Conservation (phyloP, 2,888 invertebrate genomes). For the Pollenia amentaria region DNA sequence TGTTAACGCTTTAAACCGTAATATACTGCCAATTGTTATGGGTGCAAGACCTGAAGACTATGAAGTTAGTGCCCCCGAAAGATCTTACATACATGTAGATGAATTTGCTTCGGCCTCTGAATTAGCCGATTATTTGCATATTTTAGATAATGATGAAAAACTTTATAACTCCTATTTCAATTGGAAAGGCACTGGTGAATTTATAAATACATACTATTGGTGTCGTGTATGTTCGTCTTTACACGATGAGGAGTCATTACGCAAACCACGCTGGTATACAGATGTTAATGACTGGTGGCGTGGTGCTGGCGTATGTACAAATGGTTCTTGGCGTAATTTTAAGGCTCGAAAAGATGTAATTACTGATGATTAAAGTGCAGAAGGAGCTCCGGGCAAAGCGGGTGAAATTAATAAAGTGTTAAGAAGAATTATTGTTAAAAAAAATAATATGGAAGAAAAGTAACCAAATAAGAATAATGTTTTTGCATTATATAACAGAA, state of each 20-base stretch:
- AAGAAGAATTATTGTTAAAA: conserved; percentile 30
- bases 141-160: conserved; percentile 93
- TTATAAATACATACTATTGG: conserved; percentile 95
- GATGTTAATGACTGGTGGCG: conserved; percentile 98
- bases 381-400: background rate
- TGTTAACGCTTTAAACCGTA: conserved; percentile 94
- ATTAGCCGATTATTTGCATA: conserved; percentile 93
- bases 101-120: conserved; percentile 95
- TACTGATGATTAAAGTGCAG: conserved; percentile 81
- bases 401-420: background rate
- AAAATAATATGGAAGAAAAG: background rate
- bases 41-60: conserved; percentile 97
- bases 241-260: conserved; percentile 85
- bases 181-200: conserved; percentile 97
- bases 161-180: conserved; percentile 97
- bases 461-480: conserved; percentile 1
- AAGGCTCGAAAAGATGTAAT: conserved; percentile 85
- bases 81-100: conserved; percentile 97
- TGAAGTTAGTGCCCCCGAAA: conserved; percentile 93
- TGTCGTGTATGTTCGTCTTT: conserved; percentile 87
- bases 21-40: conserved; percentile 97
- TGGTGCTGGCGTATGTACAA: conserved; percentile 91
- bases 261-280: conserved; percentile 82
- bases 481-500: too few relatives aligned
- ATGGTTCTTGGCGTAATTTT: conserved; percentile 88